These are phyloP conservation scores for Cabera pusaria DNA, from an alignment of 2,888 invertebrate species.

Conservation along the genomic window DNA sequence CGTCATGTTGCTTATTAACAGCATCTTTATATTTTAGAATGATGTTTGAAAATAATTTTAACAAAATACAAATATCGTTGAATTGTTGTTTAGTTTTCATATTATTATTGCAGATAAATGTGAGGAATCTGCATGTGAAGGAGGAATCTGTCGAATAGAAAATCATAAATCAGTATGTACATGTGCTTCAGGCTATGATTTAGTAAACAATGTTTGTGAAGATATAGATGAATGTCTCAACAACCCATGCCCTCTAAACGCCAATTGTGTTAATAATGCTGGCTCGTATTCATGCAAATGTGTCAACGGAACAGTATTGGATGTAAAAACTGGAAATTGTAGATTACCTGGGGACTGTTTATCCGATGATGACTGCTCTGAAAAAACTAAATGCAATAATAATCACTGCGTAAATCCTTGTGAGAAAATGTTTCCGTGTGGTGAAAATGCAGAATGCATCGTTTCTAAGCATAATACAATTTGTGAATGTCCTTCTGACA, in stretches of 20 bases:
- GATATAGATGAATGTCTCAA: slow-evolving; percentile 92
- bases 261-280: slow-evolving; percentile 89
- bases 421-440: slow-evolving; percentile 86
- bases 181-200: slow-evolving; percentile 89
- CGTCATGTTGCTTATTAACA: slow-evolving; percentile 5
- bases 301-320: slow-evolving; percentile 90
- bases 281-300: slow-evolving; percentile 92
- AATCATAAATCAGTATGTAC: slow-evolving; percentile 89
- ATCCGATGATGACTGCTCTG: slow-evolving; percentile 90
- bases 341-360: slow-evolving; percentile 92
- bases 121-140: slow-evolving; percentile 89
- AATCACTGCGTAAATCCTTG: slow-evolving; percentile 92
- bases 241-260: slow-evolving; percentile 91
- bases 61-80: too few species aligned
- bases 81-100: neutral
- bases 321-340: slow-evolving; percentile 88
- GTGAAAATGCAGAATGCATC: slow-evolving; percentile 89
- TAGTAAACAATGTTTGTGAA: slow-evolving; percentile 86
- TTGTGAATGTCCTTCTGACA: slow-evolving; percentile 90
- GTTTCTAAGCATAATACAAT: slow-evolving; percentile 87
- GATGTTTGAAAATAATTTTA: too few species aligned
- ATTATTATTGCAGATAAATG: slow-evolving; percentile 88
- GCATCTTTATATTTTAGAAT: neutral
- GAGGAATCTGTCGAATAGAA: slow-evolving; percentile 89
- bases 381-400: slow-evolving; percentile 88